Conservation (phyloP, 64 coral and sea anemone species). For the Montipora capricornis region DNA sequence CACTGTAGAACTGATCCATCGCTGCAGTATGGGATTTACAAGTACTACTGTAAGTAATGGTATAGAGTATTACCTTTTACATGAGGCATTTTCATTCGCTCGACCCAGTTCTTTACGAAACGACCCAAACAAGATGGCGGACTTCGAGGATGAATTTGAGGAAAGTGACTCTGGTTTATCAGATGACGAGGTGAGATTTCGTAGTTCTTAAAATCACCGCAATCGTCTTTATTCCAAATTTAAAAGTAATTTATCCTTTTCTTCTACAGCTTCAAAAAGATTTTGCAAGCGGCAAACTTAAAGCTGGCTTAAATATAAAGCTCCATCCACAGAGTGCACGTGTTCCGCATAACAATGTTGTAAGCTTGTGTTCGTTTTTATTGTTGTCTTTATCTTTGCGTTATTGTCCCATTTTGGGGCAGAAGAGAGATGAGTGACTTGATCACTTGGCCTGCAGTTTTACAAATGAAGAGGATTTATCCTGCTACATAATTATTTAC, state of each 20-base stretch:
- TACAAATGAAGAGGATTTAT: no score
- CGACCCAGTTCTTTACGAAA: background rate
- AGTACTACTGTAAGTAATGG: background rate
- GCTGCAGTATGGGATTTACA: no score
- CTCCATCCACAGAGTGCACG: constrained; percentile 57
- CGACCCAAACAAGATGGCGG: constrained; percentile 26
- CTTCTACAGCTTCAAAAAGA: constrained; percentile 72
- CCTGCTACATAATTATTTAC: no score
- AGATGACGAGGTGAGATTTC: constrained; percentile 28
- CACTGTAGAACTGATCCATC: constrained; percentile 60
- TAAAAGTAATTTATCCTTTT: background rate
- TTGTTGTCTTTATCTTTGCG: background rate
- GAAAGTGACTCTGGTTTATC: constrained; percentile 35
- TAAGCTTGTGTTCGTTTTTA: constrained; percentile 15
- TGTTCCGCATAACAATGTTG: constrained; percentile 82
- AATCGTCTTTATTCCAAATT: background rate
- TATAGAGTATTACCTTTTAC: background rate
- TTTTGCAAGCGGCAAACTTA: constrained; percentile 78
- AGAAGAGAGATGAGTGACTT: background rate
- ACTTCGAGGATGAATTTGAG: background rate
- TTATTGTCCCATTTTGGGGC: background rate
- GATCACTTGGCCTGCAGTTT: no score
- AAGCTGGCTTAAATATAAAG: constrained; percentile 79
- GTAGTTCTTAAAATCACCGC: background rate
- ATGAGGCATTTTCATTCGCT: background rate